A percentile compares a stretch with the other conserved stretches of the same genome.
phyloP scores from a whole-genome alignment of 2,888 invertebrate species.

The Troilus luridus region DNA sequence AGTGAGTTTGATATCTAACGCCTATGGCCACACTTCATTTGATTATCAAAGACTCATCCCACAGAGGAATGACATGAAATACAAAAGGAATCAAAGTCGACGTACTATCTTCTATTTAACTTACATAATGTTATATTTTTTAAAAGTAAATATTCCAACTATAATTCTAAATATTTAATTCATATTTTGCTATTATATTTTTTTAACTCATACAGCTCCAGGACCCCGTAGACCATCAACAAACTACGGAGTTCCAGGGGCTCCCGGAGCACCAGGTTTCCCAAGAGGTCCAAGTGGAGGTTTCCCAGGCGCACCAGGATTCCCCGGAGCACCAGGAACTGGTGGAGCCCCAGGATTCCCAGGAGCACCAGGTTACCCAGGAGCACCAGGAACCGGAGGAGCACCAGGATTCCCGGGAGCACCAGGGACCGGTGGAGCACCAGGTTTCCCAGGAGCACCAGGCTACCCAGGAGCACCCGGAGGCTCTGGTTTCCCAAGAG shows the following conservation, averaged over 20 bases:
- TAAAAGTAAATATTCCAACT: not conserved
- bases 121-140: too few relatives aligned
- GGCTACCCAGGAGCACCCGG: slow-evolving; percentile 56
- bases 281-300: slow-evolving; percentile 59
- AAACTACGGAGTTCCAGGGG: slow-evolving; percentile 52
- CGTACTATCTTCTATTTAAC: too few relatives aligned
- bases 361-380: slow-evolving; percentile 59
- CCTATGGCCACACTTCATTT: too few relatives aligned
- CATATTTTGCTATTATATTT: not conserved
- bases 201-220: not conserved
- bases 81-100: too few relatives aligned
- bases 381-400: slow-evolving; percentile 60
- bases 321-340: slow-evolving; percentile 57
- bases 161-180: not conserved
- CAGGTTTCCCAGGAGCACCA: slow-evolving; percentile 60
- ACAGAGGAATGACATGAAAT: too few relatives aligned
- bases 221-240: slow-evolving; percentile 1
- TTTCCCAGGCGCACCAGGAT: slow-evolving; percentile 52
- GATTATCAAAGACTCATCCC: too few relatives aligned
- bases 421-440: slow-evolving; percentile 57
- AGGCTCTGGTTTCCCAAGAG: slow-evolving; percentile 61
- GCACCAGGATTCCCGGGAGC: slow-evolving; percentile 53
- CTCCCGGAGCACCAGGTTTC: slow-evolving; percentile 59
- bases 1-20: too few relatives aligned
- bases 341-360: slow-evolving; percentile 57